Base-by-base conservation (phyloP, 23 tunicate species). In the Ciona savignyi region DNA sequence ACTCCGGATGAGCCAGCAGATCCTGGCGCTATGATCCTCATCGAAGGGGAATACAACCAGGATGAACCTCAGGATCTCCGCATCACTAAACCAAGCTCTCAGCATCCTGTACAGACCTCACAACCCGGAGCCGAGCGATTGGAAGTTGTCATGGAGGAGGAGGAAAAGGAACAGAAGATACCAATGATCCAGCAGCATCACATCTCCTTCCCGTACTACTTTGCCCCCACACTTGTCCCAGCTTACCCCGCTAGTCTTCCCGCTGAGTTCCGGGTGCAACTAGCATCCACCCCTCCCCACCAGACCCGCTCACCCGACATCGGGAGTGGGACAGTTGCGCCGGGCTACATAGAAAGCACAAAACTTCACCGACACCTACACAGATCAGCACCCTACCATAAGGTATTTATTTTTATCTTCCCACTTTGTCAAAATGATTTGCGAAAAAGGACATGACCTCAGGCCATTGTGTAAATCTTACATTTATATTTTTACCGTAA, bases 61-160 rank as follows among this genome's bases (percentile, higher is more conserved):
- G 91, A 85, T 25, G 80, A 85, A 78, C 91, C 91, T 22, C 83
- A 85, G 33, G 91, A 85, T 73, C 77, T 85, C 21, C 35, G 79
- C 56, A 65, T 77, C 48, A 63, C 48, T 23, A 72, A 66, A 21
- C 49, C 66, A 2, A 11, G 35, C 4, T 71, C 20, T 33, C 67
- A 22, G 73, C 32, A 30, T 82, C 89, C 9, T 4, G 28, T n/a
- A 22, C 67, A 63, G 28, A 63, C 22, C 24, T 4, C 22, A 9
- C 67, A n/a, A n/a, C 15, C 67, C 28, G 24, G 28, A 9, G 24
- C 67, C 26, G 28, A 63, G 6, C 67, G 28, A 22, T 25, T 63
- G 4, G 67, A 63, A n/a, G 67, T 63, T 4, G 67, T 63, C 4
- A 63, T 63, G 67, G 67, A 63, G 24, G 28, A 63, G 24, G 67